Percentiles rank a stretch among this genome's conserved stretches.
These are phyloP conservation scores for Micrasema minimum DNA, from an alignment of 1,140 invertebrate species.

Conservation along the genomic window DNA sequence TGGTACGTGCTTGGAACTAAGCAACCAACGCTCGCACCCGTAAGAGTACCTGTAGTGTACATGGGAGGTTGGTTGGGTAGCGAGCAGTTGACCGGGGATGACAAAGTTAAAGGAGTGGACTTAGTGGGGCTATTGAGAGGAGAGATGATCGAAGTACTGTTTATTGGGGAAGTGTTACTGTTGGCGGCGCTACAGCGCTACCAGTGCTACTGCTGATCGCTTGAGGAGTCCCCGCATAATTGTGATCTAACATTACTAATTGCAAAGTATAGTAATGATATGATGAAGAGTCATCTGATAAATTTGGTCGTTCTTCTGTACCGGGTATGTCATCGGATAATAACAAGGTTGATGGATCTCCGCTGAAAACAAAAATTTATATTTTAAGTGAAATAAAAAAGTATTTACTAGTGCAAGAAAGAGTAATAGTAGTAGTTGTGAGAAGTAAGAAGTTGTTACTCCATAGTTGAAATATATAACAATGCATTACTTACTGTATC, in stretches of 20 bases:
- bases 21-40: too few relatives aligned
- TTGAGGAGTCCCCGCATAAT: slow-evolving; percentile 60
- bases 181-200: slow-evolving; percentile 52
- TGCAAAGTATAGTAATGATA: slow-evolving; percentile 55
- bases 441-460: too few relatives aligned
- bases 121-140: slow-evolving; percentile 51
- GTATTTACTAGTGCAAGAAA: neutral
- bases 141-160: slow-evolving; percentile 48
- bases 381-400: neutral
- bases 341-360: slow-evolving; percentile 62
- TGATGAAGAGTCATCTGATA: slow-evolving; percentile 64
- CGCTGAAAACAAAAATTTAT: slow-evolving; percentile 59
- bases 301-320: slow-evolving; percentile 63
- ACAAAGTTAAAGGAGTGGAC: slow-evolving; percentile 13
- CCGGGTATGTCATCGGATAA: slow-evolving; percentile 64
- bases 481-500: slow-evolving; percentile 42
- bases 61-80: slow-evolving; percentile 47
- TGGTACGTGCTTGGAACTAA: neutral
- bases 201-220: slow-evolving; percentile 50
- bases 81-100: slow-evolving; percentile 20
- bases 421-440: slow-evolving; percentile 1
- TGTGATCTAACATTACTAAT: slow-evolving; percentile 66
- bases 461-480: too few relatives aligned
- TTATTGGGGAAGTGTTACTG: slow-evolving; percentile 11
- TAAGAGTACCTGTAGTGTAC: slow-evolving; percentile 53